A percentile compares a stretch with the other conserved stretches of the same genome.
These are phyloP conservation scores for Solenodon paradoxus DNA, from an alignment of 2,113 vertebrate species.

Conservation along the genomic window DNA sequence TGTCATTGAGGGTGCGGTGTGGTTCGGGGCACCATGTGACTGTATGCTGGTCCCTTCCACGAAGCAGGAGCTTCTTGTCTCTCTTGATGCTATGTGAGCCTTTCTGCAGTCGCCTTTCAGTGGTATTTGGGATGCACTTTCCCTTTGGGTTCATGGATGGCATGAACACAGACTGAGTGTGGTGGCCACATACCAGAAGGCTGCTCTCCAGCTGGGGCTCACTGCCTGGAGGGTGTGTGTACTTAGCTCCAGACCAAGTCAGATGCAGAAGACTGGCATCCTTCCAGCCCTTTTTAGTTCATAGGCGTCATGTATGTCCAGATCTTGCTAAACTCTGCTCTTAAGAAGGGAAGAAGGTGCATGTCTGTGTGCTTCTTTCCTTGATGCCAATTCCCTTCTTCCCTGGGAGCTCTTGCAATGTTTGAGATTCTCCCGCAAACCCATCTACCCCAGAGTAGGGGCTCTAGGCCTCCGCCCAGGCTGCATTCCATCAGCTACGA, in stretches of 20 bases:
- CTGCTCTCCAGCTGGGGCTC: neutral
- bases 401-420: neutral
- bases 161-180: neutral
- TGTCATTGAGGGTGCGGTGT: neutral
- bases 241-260: neutral
- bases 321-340: neutral
- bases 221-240: neutral
- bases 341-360: neutral
- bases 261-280: neutral
- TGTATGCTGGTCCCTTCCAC: neutral
- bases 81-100: neutral
- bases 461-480: neutral
- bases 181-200: no score
- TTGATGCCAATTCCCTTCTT: neutral
- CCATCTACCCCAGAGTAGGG: neutral
- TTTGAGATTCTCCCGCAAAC: neutral
- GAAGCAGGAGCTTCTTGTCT: neutral
- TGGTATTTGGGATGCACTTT: neutral
- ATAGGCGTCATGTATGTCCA: rapidly evolving
- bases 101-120: neutral
- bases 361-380: neutral
- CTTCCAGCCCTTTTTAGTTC: neutral
- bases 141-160: neutral
- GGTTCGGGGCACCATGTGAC: neutral
- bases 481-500: neutral